Conservation (phyloP, 2,797 vertebrate genomes). For the Bradypodion pumilum region DNA sequence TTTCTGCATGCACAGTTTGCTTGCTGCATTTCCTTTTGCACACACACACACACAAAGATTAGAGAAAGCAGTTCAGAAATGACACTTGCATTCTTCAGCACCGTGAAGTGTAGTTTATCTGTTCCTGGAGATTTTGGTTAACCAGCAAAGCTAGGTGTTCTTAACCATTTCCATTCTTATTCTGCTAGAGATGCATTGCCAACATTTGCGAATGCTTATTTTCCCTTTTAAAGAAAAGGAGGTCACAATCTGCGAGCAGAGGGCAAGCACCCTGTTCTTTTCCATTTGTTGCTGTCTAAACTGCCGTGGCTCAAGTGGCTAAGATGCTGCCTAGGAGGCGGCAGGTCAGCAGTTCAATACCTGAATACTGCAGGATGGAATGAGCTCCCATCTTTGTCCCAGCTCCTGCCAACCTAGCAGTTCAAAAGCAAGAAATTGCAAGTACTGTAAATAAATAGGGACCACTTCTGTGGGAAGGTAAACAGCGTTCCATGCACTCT, state of each 20-base stretch:
- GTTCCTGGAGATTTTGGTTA: background rate
- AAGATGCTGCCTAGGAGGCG: no score
- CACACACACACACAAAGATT: background rate
- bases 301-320: no score
- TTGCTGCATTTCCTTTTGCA: background rate
- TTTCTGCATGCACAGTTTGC: background rate
- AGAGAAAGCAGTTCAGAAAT: background rate
- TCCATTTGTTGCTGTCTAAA: no score
- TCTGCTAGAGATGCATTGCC: background rate
- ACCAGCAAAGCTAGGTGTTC: background rate
- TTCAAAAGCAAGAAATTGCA: no score
- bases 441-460: no score
- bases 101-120: background rate
- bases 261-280: background rate
- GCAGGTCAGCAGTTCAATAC: no score
- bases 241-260: background rate
- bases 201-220: background rate
- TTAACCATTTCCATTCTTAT: background rate
- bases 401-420: no score
- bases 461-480: no score
- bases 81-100: background rate
- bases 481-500: no score
- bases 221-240: background rate
- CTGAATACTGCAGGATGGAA: no score
- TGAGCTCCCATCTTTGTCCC: no score